phyloP scores from a whole-genome alignment of 2,888 invertebrate genomes.

The Eupithecia exiguata region DNA sequence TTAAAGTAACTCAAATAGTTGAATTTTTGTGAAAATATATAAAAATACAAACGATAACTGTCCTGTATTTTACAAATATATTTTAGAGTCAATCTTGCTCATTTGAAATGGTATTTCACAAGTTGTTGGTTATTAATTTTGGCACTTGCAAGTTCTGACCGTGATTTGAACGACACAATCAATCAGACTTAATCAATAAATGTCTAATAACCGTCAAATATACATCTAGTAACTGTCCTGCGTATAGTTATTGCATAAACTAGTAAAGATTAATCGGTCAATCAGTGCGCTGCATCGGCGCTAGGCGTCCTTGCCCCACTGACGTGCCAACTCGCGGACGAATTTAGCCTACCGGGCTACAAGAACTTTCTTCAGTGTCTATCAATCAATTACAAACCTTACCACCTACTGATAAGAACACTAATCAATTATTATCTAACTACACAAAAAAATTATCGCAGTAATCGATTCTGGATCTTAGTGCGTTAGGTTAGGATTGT shows the following conservation, averaged over 20 bases:
- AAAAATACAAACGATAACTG: neutral
- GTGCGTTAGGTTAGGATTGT: conserved; percentile 46
- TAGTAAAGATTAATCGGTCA: conserved; percentile 76
- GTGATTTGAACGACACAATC: conserved; percentile 10
- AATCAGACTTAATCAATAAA: conserved; percentile 19
- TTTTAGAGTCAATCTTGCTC: neutral
- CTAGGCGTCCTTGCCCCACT: conserved; percentile 81
- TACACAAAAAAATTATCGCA: conserved; percentile 54
- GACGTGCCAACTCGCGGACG: conserved; percentile 73
- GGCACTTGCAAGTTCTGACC: conserved; percentile 12
- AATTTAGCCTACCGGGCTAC: conserved; percentile 74
- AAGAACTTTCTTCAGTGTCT: conserved; percentile 66
- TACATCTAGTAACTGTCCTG: conserved; percentile 25
- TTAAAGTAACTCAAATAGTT: neutral
- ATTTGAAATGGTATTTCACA: neutral
- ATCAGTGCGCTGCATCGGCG: conserved; percentile 79
- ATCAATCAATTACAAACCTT: conserved; percentile 66
- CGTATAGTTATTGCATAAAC: conserved; percentile 39
- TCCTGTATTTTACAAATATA: neutral
- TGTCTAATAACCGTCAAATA: conserved; percentile 24
- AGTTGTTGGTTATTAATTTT: neutral
- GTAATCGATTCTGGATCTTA: conserved; percentile 57
- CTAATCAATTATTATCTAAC: conserved; percentile 48
- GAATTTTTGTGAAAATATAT: neutral
- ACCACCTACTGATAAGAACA: conserved; percentile 53